Base-by-base conservation (phyloP, 2,888 invertebrate species). In the Eucera pruinosa region DNA sequence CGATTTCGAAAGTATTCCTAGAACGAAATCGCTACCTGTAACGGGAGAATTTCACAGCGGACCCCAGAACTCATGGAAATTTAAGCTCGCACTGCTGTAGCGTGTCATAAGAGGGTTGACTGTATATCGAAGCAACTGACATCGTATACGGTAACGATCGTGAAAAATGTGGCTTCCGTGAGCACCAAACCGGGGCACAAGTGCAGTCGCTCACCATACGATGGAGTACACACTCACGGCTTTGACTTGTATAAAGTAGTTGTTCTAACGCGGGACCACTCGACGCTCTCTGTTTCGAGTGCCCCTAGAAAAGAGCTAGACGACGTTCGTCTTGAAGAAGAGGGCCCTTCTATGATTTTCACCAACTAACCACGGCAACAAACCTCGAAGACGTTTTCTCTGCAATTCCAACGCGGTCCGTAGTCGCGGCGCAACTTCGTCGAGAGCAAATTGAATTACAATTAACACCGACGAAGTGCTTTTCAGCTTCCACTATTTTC, bases 201-300 rank as follows among this genome's bases (percentile, higher is more conserved):
- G 77, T 77, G 69, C 60, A 55, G 70, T 18, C 41, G 74, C 70
- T 69, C 78, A 25, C 78, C 60, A 43, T 75, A 58, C 57, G 39
- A 23, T 70, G 30, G 50, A 79, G 79, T 76, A 62, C 76, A 65
- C 61, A 73, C 82, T 83, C 81, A 60, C 60, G 77, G 78, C 81
- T 82, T 83, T 68, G 83, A 82, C 73, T 86, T 82, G 77, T 74
- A 76, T 78, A 84, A 84, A 78, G 68, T 80, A 80, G 84, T 84
- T 84, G 82, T 84, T 84, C 78, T 73, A 84, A 82, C 84, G 82
- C 55, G 74, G 68, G 39, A 54, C 82, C 82, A 80, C 86, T 86
- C 85, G 77, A 82, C 57, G 18, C 7, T 36, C 81, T 72, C 70
- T 70, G 80, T 82, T 79, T 84, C 78, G 78, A 82, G 81, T 81